phyloP scores from a whole-genome alignment of 2,113 vertebrate genomes.

The Brevimyrus niger region DNA sequence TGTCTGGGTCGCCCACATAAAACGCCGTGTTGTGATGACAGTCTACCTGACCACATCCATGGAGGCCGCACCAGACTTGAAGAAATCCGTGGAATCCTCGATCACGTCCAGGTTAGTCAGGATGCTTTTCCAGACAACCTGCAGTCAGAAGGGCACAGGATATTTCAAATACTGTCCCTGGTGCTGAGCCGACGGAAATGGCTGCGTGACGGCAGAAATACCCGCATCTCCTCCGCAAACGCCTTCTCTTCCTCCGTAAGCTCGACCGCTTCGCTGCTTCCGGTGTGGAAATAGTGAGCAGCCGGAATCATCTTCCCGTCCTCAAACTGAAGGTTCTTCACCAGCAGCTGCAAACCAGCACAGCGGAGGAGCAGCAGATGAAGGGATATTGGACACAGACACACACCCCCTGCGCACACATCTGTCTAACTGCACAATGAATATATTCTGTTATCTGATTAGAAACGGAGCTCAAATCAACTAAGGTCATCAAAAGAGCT shows the following conservation, averaged over 20 bases:
- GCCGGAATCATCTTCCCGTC: slow-evolving; percentile 77
- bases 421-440: not conserved
- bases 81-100: slow-evolving; percentile 76
- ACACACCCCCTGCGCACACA: not conserved
- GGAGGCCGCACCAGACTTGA: slow-evolving; percentile 77
- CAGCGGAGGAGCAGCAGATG: not conserved
- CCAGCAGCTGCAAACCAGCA: slow-evolving; percentile 56
- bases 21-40: not conserved
- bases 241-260: slow-evolving; percentile 65
- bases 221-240: slow-evolving; percentile 65
- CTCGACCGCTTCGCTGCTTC: slow-evolving; percentile 55
- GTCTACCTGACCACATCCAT: slow-evolving; percentile 80
- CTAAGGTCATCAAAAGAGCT: not conserved
- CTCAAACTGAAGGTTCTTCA: slow-evolving; percentile 77
- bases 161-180: not conserved
- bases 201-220: slow-evolving; percentile 25
- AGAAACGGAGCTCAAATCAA: not conserved
- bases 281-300: slow-evolving; percentile 62
- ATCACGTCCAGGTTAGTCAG: slow-evolving; percentile 61
- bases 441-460: not conserved
- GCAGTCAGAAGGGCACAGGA: not conserved
- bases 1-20: not conserved
- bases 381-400: not conserved
- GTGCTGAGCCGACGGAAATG: not conserved
- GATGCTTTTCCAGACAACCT: slow-evolving; percentile 74